Conservation (phyloP, 2,113 vertebrate genomes). For the Thunnus thynnus region DNA sequence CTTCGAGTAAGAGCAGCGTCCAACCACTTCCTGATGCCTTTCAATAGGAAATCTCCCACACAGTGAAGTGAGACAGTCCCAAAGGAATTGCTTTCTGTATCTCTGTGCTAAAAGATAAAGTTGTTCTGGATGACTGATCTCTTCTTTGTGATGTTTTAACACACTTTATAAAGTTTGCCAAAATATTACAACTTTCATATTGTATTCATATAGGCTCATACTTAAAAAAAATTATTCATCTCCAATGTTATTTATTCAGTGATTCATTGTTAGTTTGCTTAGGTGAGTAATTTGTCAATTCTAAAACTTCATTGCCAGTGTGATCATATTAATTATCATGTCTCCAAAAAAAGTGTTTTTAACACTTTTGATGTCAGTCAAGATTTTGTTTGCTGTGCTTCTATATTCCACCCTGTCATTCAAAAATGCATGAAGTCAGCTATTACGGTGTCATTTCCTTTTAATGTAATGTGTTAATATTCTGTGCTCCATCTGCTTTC, state of each 20-base stretch:
- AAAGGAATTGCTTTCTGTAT: too few relatives aligned
- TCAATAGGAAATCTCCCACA: too few relatives aligned
- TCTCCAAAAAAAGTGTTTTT: neutral
- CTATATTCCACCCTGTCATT: neutral
- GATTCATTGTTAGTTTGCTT: neutral
- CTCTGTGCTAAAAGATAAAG: too few relatives aligned
- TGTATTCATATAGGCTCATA: neutral
- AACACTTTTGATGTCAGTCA: neutral
- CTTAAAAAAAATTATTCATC: too few relatives aligned
- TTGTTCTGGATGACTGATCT: too few relatives aligned
- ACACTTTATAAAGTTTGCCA: too few relatives aligned
- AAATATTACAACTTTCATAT: too few relatives aligned
- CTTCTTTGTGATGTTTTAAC: too few relatives aligned
- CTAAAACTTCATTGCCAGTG: neutral
- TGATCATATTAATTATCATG: neutral
- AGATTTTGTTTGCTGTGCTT: neutral
- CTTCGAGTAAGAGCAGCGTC: too few relatives aligned
- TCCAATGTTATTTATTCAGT: neutral
- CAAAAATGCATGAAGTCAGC: neutral
- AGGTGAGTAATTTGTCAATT: neutral
- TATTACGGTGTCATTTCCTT: neutral
- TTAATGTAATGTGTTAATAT: neutral
- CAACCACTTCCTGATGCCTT: too few relatives aligned
- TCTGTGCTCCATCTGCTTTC: neutral
- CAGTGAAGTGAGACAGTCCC: too few relatives aligned